These are phyloP conservation scores for Anguilla japonica DNA, from an alignment of 2,113 vertebrate genomes.

Conservation along the genomic window DNA sequence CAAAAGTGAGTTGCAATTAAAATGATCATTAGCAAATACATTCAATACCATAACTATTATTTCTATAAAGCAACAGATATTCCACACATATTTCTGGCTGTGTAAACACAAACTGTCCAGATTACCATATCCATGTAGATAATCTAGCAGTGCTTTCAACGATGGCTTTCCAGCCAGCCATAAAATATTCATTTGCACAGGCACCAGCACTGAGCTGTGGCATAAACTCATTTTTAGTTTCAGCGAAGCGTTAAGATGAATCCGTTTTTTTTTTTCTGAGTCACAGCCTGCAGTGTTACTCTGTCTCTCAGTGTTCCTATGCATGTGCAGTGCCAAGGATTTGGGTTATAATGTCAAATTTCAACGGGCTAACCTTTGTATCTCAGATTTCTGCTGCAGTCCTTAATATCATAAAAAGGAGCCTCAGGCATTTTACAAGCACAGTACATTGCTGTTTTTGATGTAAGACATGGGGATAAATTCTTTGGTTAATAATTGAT, in stretches of 20 bases:
- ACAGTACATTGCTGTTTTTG: conserved; percentile 57
- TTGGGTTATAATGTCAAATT: conserved; percentile 52
- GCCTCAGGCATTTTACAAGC: conserved; percentile 64
- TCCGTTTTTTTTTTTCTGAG: conserved; percentile 43
- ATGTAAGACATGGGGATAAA: conserved; percentile 66
- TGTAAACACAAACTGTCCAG: neutral
- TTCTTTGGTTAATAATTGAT: conserved; percentile 72
- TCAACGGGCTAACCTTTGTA: conserved; percentile 65
- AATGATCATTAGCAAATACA: no score
- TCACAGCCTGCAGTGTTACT: conserved; percentile 62
- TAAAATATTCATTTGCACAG: conserved; percentile 71
- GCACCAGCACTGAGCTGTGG: conserved; percentile 60
- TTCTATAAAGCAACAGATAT: no score
- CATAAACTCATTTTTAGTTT: conserved; percentile 61
- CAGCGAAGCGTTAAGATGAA: conserved; percentile 63
- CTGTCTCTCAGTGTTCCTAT: conserved; percentile 65
- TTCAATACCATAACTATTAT: no score
- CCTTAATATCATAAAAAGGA: conserved; percentile 64
- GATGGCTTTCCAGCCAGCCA: conserved; percentile 64
- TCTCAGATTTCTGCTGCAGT: conserved; percentile 61
- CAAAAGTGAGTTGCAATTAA: no score
- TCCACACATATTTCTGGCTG: no score
- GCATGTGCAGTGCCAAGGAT: conserved; percentile 62
- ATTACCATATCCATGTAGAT: neutral
- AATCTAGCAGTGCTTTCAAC: conserved; percentile 61